phyloP scores from a whole-genome alignment of 2,888 invertebrate species.

The Hipparchia semele region DNA sequence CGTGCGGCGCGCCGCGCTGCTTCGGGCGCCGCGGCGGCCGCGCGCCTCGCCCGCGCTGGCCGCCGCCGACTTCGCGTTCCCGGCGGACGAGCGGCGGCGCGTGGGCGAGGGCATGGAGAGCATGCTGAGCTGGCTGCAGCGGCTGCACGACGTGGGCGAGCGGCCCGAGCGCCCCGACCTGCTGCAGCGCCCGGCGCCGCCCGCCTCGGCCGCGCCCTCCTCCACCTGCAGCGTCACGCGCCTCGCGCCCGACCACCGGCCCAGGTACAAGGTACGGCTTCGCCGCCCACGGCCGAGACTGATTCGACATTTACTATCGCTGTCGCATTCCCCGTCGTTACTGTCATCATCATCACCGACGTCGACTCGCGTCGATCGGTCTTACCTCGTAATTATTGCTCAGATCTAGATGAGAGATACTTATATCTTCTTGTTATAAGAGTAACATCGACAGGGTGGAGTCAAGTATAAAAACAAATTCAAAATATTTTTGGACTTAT shows the following conservation, averaged over 20 bases:
- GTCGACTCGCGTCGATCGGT: too few species aligned
- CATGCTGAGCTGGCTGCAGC: slow-evolving; percentile 93
- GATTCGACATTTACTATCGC: too few species aligned
- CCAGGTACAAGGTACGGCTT: slow-evolving; percentile 89
- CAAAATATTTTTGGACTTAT: too few species aligned
- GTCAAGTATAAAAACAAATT: too few species aligned
- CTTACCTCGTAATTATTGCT: too few species aligned
- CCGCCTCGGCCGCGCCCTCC: slow-evolving; percentile 72
- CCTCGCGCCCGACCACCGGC: slow-evolving; percentile 85
- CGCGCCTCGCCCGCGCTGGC: slow-evolving; percentile 50
- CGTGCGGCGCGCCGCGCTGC: slow-evolving; percentile 30
- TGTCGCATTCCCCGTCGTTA: too few species aligned
- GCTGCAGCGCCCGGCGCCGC: slow-evolving; percentile 86
- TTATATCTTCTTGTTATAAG: too few species aligned
- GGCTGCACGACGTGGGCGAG: slow-evolving; percentile 91
- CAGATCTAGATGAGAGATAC: too few species aligned
- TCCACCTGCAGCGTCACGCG: slow-evolving; percentile 77
- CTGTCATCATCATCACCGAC: too few species aligned
- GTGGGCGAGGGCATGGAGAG: slow-evolving; percentile 90
- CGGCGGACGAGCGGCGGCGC: slow-evolving; percentile 60
- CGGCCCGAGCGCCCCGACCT: neutral
- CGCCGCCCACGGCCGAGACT: neutral
- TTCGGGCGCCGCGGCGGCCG: slow-evolving; percentile 43
- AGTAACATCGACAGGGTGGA: too few species aligned
- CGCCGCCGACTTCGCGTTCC: slow-evolving; percentile 57